Conservation (phyloP, 2,113 vertebrate genomes). For the Probosciger aterrimus region DNA sequence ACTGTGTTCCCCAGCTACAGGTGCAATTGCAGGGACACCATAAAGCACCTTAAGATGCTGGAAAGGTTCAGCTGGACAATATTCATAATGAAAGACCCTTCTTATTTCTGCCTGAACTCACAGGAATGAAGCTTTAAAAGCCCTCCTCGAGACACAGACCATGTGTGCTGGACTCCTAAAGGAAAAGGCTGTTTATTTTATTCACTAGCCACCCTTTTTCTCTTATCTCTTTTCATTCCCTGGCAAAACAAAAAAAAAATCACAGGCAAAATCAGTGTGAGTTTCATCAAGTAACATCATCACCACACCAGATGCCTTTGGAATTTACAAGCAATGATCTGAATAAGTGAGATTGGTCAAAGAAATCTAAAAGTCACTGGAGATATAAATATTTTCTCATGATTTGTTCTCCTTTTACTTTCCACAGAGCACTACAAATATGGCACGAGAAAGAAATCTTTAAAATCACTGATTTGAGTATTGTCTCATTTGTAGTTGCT, state of each 20-base stretch:
- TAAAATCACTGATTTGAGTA: neutral
- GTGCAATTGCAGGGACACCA: neutral
- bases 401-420: neutral
- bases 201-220: neutral
- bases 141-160: neutral
- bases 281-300: neutral
- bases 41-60: fast-evolving
- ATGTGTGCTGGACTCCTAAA: fast-evolving
- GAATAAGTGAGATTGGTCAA: neutral
- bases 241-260: neutral
- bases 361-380: neutral
- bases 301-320: neutral
- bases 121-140: neutral
- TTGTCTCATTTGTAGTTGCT: conserved; percentile 28
- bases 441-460: neutral
- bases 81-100: neutral
- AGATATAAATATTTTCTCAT: neutral
- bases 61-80: neutral
- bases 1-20: neutral
- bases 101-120: neutral
- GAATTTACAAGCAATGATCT: neutral
- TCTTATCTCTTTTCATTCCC: neutral
- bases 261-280: neutral
- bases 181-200: neutral
- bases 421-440: neutral